Conservation (phyloP, 2,888 invertebrate genomes). For the Petrolisthes manimaculis region DNA sequence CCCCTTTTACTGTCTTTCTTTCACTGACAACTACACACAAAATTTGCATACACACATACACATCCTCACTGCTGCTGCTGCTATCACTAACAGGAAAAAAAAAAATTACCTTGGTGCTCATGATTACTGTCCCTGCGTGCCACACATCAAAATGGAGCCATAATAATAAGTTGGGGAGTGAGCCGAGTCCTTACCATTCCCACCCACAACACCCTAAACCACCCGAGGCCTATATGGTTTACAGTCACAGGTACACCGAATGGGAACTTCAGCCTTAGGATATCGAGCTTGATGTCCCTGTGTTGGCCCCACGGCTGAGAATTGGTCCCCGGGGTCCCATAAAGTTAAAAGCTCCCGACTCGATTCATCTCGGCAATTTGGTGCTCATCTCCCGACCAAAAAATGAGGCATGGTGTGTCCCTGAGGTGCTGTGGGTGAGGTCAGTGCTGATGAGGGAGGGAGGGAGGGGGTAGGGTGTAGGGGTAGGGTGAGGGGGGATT, state of each 20-base stretch:
- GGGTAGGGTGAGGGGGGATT: neutral
- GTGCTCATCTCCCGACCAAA: constrained; percentile 49
- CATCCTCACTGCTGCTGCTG: no score
- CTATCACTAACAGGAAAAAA: neutral
- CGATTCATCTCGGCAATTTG: constrained; percentile 52
- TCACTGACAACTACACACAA: no score
- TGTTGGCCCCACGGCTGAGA: constrained; percentile 23
- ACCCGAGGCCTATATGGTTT: neutral
- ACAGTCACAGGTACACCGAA: neutral
- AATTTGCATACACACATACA: no score
- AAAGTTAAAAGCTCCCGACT: constrained; percentile 50
- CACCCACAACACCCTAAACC: neutral
- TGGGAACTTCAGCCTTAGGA: constrained; percentile 8
- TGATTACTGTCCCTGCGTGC: neutral
- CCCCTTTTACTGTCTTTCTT: no score
- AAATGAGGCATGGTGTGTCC: constrained; percentile 36
- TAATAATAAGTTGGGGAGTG: constrained; percentile 26
- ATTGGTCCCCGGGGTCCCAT: constrained; percentile 44
- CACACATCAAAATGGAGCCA: constrained; percentile 25
- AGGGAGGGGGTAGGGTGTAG: constrained; percentile 7
- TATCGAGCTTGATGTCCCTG: neutral
- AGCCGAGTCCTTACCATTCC: neutral
- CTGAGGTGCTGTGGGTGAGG: constrained; percentile 30
- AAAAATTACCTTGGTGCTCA: neutral
- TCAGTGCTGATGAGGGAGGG: constrained; percentile 7